A percentile compares a stretch with the other conserved stretches of the same genome.
Evolutionary conservation across 2,797 vertebrate genomes (phyloP).

Genomic region (Acrossocheilus fasciatus): DNA sequence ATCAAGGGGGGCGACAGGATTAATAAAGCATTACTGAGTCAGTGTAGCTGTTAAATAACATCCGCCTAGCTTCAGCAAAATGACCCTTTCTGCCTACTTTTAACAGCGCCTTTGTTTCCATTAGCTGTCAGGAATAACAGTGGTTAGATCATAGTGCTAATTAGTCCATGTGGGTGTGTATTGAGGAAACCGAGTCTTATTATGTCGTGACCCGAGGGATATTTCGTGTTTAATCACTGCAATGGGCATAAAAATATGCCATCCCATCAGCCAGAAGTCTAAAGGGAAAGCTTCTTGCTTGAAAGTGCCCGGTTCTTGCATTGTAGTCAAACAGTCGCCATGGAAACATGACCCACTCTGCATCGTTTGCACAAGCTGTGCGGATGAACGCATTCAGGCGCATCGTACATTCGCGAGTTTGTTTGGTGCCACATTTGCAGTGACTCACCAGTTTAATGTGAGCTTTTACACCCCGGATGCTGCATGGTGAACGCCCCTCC

Average conservation of each 20-base stretch:
- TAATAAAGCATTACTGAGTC: constrained; percentile 15
- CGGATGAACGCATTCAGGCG: background rate
- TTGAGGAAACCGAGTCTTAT: constrained; percentile 18
- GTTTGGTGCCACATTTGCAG: constrained; percentile 42
- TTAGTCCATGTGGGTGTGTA: constrained; percentile 35
- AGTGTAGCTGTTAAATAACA: constrained; percentile 13
- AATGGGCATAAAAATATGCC: constrained; percentile 3
- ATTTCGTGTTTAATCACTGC: constrained; percentile 29
- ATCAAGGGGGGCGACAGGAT: constrained; percentile 12
- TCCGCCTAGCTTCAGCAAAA: background rate
- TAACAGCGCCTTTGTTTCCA: constrained; percentile 10
- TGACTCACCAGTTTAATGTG: constrained; percentile 62
- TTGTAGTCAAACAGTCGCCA: constrained; percentile 23
- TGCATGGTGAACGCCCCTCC: constrained; percentile 37
- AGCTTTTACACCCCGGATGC: constrained; percentile 51
- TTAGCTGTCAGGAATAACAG: constrained; percentile 31
- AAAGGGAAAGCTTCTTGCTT: constrained; percentile 8
- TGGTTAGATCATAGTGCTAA: constrained; percentile 29
- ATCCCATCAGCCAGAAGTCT: constrained; percentile 9
- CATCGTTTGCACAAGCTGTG: constrained; percentile 19
- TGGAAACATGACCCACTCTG: constrained; percentile 3
- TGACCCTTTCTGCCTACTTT: constrained; percentile 24
- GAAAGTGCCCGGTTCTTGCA: background rate
- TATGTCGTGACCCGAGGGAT: constrained; percentile 2
- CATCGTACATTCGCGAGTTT: constrained; percentile 14